These are phyloP conservation scores for Calephelis perditalis DNA, from an alignment of 2,888 invertebrate species.

Conservation along the genomic window DNA sequence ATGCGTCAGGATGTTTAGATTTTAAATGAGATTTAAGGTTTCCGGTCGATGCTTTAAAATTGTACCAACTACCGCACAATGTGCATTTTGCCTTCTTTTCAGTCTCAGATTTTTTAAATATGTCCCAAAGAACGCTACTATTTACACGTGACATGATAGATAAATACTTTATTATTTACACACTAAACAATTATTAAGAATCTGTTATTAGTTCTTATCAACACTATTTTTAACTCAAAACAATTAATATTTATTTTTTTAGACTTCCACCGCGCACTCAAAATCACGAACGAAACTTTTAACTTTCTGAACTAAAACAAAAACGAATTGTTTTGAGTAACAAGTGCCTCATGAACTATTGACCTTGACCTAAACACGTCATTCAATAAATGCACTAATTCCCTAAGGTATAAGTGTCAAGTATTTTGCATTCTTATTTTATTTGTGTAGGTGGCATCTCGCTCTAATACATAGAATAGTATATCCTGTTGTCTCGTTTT, in stretches of 20 bases:
- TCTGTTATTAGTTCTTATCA: no score
- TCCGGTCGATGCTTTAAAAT: neutral
- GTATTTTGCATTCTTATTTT: slow-evolving; percentile 1
- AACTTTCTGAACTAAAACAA: slow-evolving; percentile 1
- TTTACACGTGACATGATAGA: no score
- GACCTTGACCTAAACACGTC: neutral
- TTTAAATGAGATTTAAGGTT: neutral
- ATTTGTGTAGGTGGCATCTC: slow-evolving; percentile 1
- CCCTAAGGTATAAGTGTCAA: neutral
- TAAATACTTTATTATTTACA: no score
- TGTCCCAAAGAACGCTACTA: no score
- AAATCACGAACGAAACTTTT: no score
- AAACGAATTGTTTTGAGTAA: neutral
- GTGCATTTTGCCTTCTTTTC: neutral
- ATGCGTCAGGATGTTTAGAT: neutral
- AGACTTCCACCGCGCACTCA: no score
- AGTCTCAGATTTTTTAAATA: no score
- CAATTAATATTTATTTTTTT: no score
- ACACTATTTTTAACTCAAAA: no score
- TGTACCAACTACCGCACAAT: neutral
- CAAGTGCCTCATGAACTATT: neutral
- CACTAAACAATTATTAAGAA: no score
- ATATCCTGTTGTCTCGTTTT: neutral
- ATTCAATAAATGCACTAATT: neutral
- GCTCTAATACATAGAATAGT: neutral